Evolutionary conservation across 2,113 vertebrate species (phyloP).

Genomic region (Rhinichthys klamathensis): DNA sequence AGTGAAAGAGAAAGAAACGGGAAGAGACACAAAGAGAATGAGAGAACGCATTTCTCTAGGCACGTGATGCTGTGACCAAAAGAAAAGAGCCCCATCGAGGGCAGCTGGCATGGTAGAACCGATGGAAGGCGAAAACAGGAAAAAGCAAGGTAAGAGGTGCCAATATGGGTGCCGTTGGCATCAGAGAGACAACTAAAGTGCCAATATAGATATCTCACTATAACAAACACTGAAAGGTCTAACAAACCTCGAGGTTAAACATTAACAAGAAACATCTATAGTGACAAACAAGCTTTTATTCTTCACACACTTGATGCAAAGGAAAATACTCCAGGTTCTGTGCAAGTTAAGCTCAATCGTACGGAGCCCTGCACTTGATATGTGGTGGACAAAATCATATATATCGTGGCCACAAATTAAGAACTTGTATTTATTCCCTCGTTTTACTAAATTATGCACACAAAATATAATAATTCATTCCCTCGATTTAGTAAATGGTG

Average conservation of each 20-base stretch:
- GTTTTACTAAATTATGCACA: too few relatives aligned
- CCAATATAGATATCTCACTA: not conserved
- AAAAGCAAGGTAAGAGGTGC: constrained; percentile 26
- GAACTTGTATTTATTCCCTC: too few relatives aligned
- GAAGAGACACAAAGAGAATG: constrained; percentile 22
- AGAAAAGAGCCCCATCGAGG: constrained; percentile 15
- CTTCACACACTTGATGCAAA: not conserved
- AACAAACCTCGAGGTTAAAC: not conserved
- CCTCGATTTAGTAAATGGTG: too few relatives aligned
- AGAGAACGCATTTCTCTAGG: constrained; percentile 30
- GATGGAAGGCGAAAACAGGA: constrained; percentile 24
- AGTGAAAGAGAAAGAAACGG: constrained; percentile 32
- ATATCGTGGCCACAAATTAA: too few relatives aligned
- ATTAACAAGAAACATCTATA: not conserved
- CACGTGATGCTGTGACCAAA: constrained; percentile 19
- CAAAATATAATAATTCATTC: too few relatives aligned
- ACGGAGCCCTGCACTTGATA: too few relatives aligned
- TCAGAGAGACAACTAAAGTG: not conserved
- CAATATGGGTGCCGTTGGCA: not conserved
- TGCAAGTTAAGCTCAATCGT: not conserved
- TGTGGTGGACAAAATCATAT: too few relatives aligned
- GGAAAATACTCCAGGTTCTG: not conserved
- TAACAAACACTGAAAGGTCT: not conserved
- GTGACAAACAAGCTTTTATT: not conserved
- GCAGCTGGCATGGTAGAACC: constrained; percentile 35